Evolutionary conservation across 2,888 invertebrate genomes (phyloP), one percentile per base, ranked within the genome.

Genomic region (Junonia oenone): DNA sequence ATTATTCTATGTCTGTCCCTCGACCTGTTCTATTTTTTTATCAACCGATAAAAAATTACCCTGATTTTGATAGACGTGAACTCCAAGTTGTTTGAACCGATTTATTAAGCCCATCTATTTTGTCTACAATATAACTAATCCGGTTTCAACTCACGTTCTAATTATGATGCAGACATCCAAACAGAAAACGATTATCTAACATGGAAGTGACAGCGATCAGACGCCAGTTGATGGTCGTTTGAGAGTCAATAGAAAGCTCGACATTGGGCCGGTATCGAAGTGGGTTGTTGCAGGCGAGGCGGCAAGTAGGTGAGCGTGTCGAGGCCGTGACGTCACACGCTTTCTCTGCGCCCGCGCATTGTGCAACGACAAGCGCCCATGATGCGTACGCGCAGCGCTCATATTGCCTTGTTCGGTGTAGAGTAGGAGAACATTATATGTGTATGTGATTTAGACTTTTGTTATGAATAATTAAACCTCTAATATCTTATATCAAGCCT

Each of bases 261-360:
- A 81, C 82, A 84, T 84, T 84, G 82, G 73, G 73, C 71, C 72
- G 71, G 71, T 75, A 74, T 72, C 65, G 75, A 86, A 85, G 84
- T 86, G 78, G 86, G 85, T 81, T 83, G 82, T 72, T 79, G 79
- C 77, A 76, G 68, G 65, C 73, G 60, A 55, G 65, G 63, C 72
- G 33, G 81, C 85, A 86, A 81, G 78, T 89, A 81, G 89, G 90
- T 90, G 85, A 90, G 81, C 88, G 80, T 87, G 90, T 89, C 90
- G 90, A 90, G 89, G 89, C 81, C 89, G 83, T 88, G 87, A 89
- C 90, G 89, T 88, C 87, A 88, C 68, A 56, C 84, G 89, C 88
- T 89, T 89, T 89, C 87, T 87, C 87, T 82, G 86, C 81, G 83
- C 81, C 69, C 69, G 78, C 80, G 78, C 73, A 77, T 83, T 83